Conservation (phyloP, 2,797 vertebrate species). For the Pitangus sulphuratus region DNA sequence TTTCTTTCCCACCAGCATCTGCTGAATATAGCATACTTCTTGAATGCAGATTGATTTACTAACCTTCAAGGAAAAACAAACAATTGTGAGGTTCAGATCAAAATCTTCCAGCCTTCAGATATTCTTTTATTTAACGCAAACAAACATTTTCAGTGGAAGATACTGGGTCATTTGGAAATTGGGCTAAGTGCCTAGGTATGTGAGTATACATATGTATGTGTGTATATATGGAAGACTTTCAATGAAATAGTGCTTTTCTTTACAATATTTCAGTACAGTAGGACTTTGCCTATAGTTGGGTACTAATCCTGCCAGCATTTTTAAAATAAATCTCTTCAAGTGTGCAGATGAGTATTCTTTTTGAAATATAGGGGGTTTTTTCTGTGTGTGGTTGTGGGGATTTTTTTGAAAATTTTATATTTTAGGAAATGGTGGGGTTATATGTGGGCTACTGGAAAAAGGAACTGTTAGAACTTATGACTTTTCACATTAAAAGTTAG, state of each 20-base stretch:
- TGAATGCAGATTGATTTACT: background rate
- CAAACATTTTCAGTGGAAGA: background rate
- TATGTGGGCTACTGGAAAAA: background rate
- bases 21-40: background rate
- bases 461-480: background rate
- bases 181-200: background rate
- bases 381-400: background rate
- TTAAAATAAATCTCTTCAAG: background rate
- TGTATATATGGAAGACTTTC: background rate
- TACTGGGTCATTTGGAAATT: background rate
- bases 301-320: background rate
- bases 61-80: background rate
- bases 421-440: background rate
- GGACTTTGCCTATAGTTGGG: background rate
- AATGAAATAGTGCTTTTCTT: background rate
- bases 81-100: background rate
- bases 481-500: background rate
- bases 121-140: background rate
- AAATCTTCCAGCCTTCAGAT: background rate
- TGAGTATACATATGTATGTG: background rate
- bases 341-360: background rate
- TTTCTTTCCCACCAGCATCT: background rate
- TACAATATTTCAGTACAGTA: background rate
- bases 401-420: background rate
- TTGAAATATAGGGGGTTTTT: accelerated